These are phyloP conservation scores for Cryptotermes secundus DNA, from an alignment of 1,140 invertebrate genomes.

Conservation along the genomic window DNA sequence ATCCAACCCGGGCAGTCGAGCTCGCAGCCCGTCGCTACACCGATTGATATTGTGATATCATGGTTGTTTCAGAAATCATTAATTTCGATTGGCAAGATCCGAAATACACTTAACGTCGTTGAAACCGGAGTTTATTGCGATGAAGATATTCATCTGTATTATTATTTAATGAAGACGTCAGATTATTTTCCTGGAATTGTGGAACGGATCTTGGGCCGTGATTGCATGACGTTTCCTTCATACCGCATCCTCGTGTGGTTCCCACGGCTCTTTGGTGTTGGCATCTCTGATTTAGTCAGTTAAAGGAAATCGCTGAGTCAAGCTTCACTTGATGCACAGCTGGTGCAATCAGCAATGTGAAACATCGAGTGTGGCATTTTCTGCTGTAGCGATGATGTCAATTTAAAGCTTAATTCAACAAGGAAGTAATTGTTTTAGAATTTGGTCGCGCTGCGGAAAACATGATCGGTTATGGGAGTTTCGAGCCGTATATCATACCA, in stretches of 20 bases:
- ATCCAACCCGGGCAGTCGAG: no score
- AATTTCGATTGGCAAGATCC: no score
- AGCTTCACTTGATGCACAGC: not conserved
- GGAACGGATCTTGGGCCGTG: not conserved
- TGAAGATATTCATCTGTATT: not conserved
- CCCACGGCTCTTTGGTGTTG: not conserved
- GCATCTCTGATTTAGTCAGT: not conserved
- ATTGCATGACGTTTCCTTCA: not conserved
- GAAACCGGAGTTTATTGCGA: no score
- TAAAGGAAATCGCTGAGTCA: not conserved
- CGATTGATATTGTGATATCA: no score
- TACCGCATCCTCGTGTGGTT: not conserved
- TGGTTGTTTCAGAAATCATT: no score
- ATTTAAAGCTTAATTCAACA: not conserved
- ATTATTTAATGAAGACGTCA: not conserved
- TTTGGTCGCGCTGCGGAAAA: no score
- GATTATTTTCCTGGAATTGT: not conserved
- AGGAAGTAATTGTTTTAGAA: not conserved
- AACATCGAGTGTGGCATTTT: not conserved
- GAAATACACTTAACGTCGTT: no score
- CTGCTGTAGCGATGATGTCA: not conserved
- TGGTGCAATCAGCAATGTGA: not conserved
- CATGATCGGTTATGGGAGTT: no score
- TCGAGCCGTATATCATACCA: no score
- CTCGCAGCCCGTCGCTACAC: no score